Conservation (phyloP, 2,888 invertebrate species). For the Drosophila diplacantha region DNA sequence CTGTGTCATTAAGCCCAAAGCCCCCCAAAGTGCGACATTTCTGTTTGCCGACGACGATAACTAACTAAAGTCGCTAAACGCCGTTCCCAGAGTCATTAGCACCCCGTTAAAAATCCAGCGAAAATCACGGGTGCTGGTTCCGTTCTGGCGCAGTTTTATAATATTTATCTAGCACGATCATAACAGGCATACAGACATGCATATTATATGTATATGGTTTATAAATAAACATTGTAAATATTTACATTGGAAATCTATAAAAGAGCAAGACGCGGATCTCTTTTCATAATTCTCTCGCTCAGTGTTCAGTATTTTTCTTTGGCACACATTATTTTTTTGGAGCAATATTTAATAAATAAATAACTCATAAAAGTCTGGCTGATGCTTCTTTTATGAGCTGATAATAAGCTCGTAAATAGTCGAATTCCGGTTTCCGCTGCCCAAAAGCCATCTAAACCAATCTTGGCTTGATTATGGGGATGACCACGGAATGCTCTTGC, state of each 20-base stretch:
- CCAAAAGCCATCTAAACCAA: slow-evolving; percentile 20
- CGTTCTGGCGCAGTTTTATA: slow-evolving; percentile 50
- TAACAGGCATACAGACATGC: slow-evolving; percentile 23
- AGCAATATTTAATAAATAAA: slow-evolving; percentile 30
- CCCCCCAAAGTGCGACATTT: slow-evolving; percentile 31
- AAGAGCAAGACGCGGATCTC: slow-evolving; percentile 23
- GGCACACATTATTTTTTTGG: slow-evolving; percentile 23
- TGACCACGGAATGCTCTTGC: slow-evolving; percentile 8
- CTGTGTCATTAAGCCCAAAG: slow-evolving; percentile 21
- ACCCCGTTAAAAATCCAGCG: slow-evolving; percentile 32
- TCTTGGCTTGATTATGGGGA: not conserved
- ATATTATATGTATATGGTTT: slow-evolving; percentile 44
- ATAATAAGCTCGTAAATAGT: slow-evolving; percentile 34
- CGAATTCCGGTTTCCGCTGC: slow-evolving; percentile 23
- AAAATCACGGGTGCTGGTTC: slow-evolving; percentile 29
- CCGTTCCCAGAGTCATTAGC: slow-evolving; percentile 37
- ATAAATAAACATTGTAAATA: slow-evolving; percentile 67
- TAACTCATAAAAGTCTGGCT: slow-evolving; percentile 19
- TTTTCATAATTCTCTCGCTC: slow-evolving; percentile 32
- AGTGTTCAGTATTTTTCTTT: slow-evolving; percentile 12
- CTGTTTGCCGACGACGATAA: slow-evolving; percentile 39
- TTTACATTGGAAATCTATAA: slow-evolving; percentile 58
- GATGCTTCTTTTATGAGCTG: slow-evolving; percentile 28
- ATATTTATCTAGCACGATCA: slow-evolving; percentile 58
- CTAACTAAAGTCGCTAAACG: slow-evolving; percentile 34